Base-by-base conservation (phyloP, 2,797 vertebrate species). In the Todus mexicanus region DNA sequence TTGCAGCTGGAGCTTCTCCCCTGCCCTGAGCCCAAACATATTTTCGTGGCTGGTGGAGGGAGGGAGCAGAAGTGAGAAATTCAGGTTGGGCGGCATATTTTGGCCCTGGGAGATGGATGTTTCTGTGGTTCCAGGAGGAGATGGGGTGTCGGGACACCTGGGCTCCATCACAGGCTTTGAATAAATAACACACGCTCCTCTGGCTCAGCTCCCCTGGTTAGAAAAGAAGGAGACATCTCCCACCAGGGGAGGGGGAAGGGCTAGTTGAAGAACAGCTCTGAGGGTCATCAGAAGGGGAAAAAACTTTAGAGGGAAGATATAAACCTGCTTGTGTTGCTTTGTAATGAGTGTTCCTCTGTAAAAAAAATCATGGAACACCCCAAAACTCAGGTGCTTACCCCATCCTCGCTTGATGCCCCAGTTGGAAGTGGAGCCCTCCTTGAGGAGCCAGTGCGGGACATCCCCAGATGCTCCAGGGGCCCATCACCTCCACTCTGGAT, bases 51-150 rank as follows among this genome's bases (percentile, higher is more conserved):
- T 47, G 42, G 25, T 50, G 50, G 13, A 78, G 68, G 65, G 77
- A 57, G 70, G 47, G 71, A 90, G 68, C 13, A 69, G 35, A 29
- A n/a, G 33, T 60, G 37, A 70, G 82, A 48, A 84, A 87, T 79
- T 69, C 56, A n/a, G 13, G 75, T 45, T 47, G n/a, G 47, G 19
- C 69, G 64, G 53, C 23, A 26, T 84, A 48, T 79, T 90, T 90
- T 94, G 74, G 74, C 84, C 74, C 70, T 50, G 57, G 75, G 72
- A 87, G 43, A 50, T 65, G 68, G 78, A 80, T 68, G 35, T 53
- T 82, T 68, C 13, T 57, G n/a, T 11, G 27, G 9, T 27, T 84
- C 71, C 50, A 72, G 73, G 65, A 69, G 2, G 48, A 56, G 53
- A 8, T 26, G 60, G 29, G 73, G 11, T 59, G 54, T 77, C 70